These are phyloP conservation scores for Apoderus coryli DNA, from an alignment of 2,888 invertebrate genomes.

Conservation along the genomic window DNA sequence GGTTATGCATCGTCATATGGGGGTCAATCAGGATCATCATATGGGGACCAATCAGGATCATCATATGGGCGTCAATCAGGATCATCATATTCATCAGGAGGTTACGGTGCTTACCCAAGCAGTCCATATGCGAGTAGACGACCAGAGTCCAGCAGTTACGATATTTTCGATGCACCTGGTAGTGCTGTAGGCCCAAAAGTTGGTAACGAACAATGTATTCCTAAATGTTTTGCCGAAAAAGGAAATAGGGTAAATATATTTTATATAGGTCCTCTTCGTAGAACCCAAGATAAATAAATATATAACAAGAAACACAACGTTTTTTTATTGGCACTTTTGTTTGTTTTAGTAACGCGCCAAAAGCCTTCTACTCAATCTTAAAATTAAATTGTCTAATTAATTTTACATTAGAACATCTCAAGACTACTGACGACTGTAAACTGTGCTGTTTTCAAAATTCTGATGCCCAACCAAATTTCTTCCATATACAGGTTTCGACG, in stretches of 20 bases:
- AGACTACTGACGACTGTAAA: no score
- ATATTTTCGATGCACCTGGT: constrained; percentile 34
- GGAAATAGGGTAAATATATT: constrained; percentile 47
- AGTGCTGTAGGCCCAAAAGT: constrained; percentile 33
- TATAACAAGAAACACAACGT: no score
- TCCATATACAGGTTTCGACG: no score
- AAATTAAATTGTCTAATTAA: no score
- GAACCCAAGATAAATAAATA: no score
- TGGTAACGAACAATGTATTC: constrained; percentile 56
- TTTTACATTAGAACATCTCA: no score
- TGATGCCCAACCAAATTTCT: no score
- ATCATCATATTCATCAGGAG: constrained; percentile 15
- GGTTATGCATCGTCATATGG: constrained; percentile 5
- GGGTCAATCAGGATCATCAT: no score
- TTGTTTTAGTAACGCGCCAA: no score
- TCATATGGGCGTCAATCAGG: neutral
- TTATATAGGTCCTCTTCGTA: constrained; percentile 1
- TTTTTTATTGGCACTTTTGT: no score
- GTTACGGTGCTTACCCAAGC: constrained; percentile 28
- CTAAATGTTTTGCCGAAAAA: constrained; percentile 82
- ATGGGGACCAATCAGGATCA: constrained; percentile 1
- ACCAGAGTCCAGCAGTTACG: constrained; percentile 34
- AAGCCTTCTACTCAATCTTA: no score
- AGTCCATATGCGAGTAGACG: constrained; percentile 25
- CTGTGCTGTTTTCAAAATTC: no score